Base-by-base conservation (phyloP, 2,888 invertebrate genomes). In the Heteromurus nitidus region DNA sequence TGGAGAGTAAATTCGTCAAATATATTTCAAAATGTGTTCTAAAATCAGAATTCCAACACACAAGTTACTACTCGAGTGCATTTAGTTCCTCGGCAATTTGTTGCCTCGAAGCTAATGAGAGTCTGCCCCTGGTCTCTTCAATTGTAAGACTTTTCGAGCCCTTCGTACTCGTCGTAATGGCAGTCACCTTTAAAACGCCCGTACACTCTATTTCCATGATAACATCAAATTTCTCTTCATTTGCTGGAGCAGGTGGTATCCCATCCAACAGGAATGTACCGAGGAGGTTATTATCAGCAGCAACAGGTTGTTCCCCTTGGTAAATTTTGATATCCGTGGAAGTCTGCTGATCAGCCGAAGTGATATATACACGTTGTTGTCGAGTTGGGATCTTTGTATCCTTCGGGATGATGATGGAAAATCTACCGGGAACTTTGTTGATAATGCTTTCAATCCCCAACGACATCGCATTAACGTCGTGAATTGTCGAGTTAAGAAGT, bases 321-420 rank as follows among this genome's bases (percentile, higher is more conserved):
- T 75, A 84, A 20, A 84, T 73, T 9, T 42, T 67, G 9, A 83
- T 70, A 20, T 65, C 64, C 2, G 83, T 77, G 7, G 70, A 50
- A 9, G 84, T 83, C 26, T 84, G 84, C 53, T 84, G 83, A 60
- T 84, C 74, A 44, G 65, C 67, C 1, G 70, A 74, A 0, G 84
- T 84, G 24, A 47, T 60, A 65, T 81, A 83, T 3, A 30, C 44
- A 20, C 79, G 73, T 16, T 72, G 70, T 2, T 74, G n/a, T 22
- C 64, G 77, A 9, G 28, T 20, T 1, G 84, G 84, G 30, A 75
- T 70, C 7, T 74, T 68, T 0, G 60, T 62, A 55, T 65, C 79
- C 30, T 81, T 83, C 0, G 70, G 74, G 31, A 83, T 82, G 30
- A 84, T 83, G 0, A 74, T 44, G 2, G 75, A 70, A 7, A 82